A percentile compares a stretch with the other conserved stretches of the same genome.
phyloP scores from a whole-genome alignment of 2,113 vertebrate species.

The rat (Rattus norvegicus) region GRCr8 NC_086038.1:27081501-27082000 shows the following conservation, averaged over 20 bases:
- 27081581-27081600: neutral
- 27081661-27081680: neutral
- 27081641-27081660: neutral
- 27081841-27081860: neutral
- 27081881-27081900: neutral
- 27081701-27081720: neutral
- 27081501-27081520: neutral
- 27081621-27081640: neutral
- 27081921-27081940: neutral
- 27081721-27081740: neutral
- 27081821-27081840: neutral
- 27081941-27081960: too few species aligned
- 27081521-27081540: neutral
- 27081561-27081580: neutral
- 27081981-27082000: too few species aligned
- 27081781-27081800: neutral
- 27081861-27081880: neutral
- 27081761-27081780: neutral
- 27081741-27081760: neutral
- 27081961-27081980: too few species aligned
- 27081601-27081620: neutral
- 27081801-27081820: neutral
- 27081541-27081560: neutral
- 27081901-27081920: neutral
- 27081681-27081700: neutral